Evolutionary conservation across 2,888 invertebrate genomes (phyloP), one percentile per base, ranked within the genome.

Genomic region (Rhagium mordax): DNA sequence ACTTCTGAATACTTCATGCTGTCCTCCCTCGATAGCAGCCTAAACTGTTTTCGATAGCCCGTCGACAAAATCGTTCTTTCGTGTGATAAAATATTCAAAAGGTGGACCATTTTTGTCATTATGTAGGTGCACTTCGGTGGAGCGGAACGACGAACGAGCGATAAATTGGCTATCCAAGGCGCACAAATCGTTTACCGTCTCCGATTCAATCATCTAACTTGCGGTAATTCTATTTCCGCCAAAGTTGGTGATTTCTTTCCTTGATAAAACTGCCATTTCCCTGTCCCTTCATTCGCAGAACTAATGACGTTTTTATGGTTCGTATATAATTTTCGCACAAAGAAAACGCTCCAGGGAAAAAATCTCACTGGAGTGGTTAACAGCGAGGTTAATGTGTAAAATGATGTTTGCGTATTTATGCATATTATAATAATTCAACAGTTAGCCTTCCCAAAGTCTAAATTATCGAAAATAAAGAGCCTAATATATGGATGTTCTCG

Each of bases 141-240:
- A 66, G 51, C 74, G 76, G 77, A 79, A 81, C 79, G 75, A 73
- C 80, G 79, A 80, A 79, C 81, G 76, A 80, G 76, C 80, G 79
- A 76, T 77, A 82, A 84, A 83, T 84, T 84, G 82, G 81, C 83
- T 74, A 81, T 82, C 78, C 76, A 78, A 80, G 77, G 79, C 79
- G 77, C 75, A 79, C 78, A 80, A 78, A 78, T 81, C 80, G 79
- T 80, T 82, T 80, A 81, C 80, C 76, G 79, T 73, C 79, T 78
- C 61, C 78, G 78, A 81, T 81, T 79, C 79, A 81, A 82, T 83
- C 81, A 83, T 75, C 77, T 77, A 80, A 81, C 78, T 81, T 80
- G 81, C 79, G 78, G 81, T 83, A 83, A 83, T 83, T 83, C 80
- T 75, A 82, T 83, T 83, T 83, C 83, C 82, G 79, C 74, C 15